Evolutionary conservation across 2,113 vertebrate genomes (phyloP).

Genomic region (Pimephales promelas): DNA sequence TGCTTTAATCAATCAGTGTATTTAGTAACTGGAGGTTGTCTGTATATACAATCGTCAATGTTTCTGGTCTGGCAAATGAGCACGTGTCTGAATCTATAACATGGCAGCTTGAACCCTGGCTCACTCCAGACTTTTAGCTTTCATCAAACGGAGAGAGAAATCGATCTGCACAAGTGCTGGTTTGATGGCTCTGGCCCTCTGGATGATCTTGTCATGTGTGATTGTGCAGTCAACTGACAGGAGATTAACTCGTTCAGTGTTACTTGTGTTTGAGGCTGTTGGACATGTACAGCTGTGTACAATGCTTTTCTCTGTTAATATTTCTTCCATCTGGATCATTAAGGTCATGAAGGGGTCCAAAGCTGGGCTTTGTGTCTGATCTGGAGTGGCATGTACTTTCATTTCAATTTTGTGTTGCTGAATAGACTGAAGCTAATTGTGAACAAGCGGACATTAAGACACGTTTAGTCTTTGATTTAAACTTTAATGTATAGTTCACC

Average conservation of each 20-base stretch:
- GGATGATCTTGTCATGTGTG: constrained; percentile 27
- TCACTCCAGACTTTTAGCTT: constrained; percentile 16
- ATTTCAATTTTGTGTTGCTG: neutral
- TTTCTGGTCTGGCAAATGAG: neutral
- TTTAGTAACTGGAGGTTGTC: no score
- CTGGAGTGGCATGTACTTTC: neutral
- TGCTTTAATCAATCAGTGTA: no score
- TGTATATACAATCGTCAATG: neutral
- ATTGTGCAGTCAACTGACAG: constrained; percentile 28
- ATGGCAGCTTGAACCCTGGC: neutral
- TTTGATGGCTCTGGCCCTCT: constrained; percentile 33
- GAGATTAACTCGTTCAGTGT: neutral
- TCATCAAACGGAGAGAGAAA: constrained; percentile 33
- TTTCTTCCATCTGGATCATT: constrained; percentile 14
- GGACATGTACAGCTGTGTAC: neutral
- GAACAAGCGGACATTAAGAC: neutral
- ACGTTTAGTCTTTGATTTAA: neutral
- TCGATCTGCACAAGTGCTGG: constrained; percentile 29
- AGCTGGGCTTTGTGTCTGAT: neutral
- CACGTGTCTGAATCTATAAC: neutral
- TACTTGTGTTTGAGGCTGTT: constrained; percentile 9
- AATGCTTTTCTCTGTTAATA: neutral
- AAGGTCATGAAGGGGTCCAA: neutral
- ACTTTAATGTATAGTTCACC: neutral
- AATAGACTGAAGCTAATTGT: neutral